Conservation (phyloP, 2,888 invertebrate species). For the Conchocele bisecta region DNA sequence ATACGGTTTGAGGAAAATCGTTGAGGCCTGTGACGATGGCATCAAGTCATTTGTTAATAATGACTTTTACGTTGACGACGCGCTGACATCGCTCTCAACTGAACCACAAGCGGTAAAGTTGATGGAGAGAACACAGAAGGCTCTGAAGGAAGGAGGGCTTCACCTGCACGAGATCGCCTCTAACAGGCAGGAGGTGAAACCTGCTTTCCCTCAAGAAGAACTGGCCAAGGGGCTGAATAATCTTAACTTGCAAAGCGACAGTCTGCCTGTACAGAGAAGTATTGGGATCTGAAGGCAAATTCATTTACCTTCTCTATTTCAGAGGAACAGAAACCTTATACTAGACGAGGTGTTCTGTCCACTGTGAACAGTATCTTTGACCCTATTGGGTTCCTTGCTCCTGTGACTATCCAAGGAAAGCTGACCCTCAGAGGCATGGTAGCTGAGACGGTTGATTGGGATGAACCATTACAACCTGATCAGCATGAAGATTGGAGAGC, state of each 20-base stretch:
- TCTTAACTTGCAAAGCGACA: constrained; percentile 18
- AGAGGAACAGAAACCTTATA: constrained; percentile 6
- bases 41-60: constrained; percentile 25
- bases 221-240: constrained; percentile 32
- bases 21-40: constrained; percentile 3
- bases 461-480: constrained; percentile 6
- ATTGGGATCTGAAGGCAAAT: constrained; percentile 47
- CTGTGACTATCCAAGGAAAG: constrained; percentile 12
- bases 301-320: too few relatives aligned
- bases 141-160: constrained; percentile 14
- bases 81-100: constrained; percentile 26
- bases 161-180: constrained; percentile 58
- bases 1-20: constrained; percentile 20
- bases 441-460: constrained; percentile 6
- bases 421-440: constrained; percentile 2
- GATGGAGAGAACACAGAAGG: constrained; percentile 20
- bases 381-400: too few relatives aligned
- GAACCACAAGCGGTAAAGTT: constrained; percentile 24
- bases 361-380: too few relatives aligned
- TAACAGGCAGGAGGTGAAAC: constrained; percentile 36
- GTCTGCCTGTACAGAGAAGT: constrained; percentile 38
- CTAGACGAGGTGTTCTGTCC: constrained; percentile 16
- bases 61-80: constrained; percentile 55
- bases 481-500: too few relatives aligned
- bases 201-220: constrained; percentile 46